Percentiles rank a stretch among this genome's conserved stretches.
phyloP scores from a whole-genome alignment of 2,888 invertebrate species.

The Microplitis manilae region DNA sequence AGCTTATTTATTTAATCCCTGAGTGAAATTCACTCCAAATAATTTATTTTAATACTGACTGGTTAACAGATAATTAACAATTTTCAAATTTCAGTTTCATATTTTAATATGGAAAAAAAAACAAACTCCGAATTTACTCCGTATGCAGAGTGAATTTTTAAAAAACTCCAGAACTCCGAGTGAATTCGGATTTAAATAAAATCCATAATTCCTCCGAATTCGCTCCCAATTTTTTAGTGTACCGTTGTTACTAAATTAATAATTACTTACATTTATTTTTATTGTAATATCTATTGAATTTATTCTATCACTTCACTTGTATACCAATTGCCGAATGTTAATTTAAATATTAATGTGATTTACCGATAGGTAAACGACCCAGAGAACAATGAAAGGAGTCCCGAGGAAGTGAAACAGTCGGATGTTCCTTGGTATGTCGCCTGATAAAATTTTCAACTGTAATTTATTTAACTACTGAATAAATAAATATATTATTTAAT shows the following conservation, averaged over 20 bases:
- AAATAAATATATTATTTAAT: background rate
- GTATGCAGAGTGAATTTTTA: too few relatives aligned
- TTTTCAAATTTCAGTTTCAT: too few relatives aligned
- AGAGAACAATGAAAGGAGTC: constrained; percentile 58
- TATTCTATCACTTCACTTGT: background rate
- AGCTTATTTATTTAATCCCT: too few relatives aligned
- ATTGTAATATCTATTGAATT: background rate
- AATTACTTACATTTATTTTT: background rate
- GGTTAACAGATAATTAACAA: too few relatives aligned
- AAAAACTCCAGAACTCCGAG: too few relatives aligned
- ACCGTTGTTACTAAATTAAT: background rate
- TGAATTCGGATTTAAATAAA: too few relatives aligned
- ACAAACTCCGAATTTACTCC: too few relatives aligned
- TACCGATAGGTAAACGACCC: constrained; percentile 66
- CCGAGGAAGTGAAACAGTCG: constrained; percentile 54
- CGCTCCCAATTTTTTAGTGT: too few relatives aligned
- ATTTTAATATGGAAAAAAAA: too few relatives aligned
- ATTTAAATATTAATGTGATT: constrained; percentile 16
- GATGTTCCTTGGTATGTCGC: constrained; percentile 58
- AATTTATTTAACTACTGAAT: background rate
- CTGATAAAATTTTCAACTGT: constrained; percentile 12
- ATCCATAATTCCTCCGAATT: too few relatives aligned
- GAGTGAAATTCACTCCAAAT: too few relatives aligned
- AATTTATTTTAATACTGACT: too few relatives aligned
- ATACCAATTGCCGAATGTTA: background rate